Percentiles rank a stretch among this genome's conserved stretches.
Conservation (phyloP, 2,797 vertebrate species). For the Avahi laniger region DNA sequence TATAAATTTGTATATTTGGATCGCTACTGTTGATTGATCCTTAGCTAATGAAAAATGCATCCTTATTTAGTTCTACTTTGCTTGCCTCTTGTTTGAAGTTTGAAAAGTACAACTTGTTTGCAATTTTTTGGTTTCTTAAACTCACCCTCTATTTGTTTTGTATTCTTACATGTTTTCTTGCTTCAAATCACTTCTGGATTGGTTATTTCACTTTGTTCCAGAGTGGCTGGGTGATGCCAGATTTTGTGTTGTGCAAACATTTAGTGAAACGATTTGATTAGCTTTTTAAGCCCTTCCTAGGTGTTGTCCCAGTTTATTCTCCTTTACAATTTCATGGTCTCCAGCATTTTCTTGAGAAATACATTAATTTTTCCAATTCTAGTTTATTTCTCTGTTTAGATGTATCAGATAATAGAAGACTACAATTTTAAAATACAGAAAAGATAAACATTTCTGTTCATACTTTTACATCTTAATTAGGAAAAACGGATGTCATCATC, state of each 20-base stretch:
- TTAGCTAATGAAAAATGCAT: not conserved
- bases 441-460: not conserved
- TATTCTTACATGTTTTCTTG: not conserved
- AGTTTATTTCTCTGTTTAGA: not conserved
- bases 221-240: not conserved
- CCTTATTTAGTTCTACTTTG: not conserved
- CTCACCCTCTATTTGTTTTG: not conserved
- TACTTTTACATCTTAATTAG: not conserved
- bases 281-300: not conserved
- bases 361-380: not conserved
- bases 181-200: not conserved
- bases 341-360: conserved; percentile 14
- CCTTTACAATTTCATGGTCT: not conserved
- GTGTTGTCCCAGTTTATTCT: not conserved
- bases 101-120: not conserved
- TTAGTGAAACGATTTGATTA: not conserved
- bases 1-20: not conserved
- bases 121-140: not conserved
- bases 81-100: not conserved
- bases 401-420: not conserved
- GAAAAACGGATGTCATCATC: not conserved
- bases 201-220: not conserved
- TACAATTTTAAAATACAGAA: not conserved
- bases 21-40: not conserved
- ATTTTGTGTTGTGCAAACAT: not conserved